phyloP scores from a whole-genome alignment of 2,797 vertebrate species.

The Myripristis murdjan region DNA sequence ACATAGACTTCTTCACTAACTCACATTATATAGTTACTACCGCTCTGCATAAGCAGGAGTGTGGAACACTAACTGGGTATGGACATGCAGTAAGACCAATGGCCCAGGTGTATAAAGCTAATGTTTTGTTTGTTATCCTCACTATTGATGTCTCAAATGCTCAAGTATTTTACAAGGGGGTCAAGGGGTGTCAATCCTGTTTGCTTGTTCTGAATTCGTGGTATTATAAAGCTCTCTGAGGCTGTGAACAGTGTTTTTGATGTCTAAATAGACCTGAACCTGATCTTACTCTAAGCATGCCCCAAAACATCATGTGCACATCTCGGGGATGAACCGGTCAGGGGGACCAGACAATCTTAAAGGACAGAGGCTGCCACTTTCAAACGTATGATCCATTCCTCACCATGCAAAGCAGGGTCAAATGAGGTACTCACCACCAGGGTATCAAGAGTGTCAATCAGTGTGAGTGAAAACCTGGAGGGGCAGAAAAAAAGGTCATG shows the following conservation, averaged over 20 bases:
- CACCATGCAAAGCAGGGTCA: slow-evolving; percentile 1
- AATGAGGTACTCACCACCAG: slow-evolving; percentile 84
- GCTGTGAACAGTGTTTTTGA: too few species aligned
- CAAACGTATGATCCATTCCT: neutral
- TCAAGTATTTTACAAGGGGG: too few species aligned
- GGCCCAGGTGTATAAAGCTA: neutral
- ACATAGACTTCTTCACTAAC: neutral
- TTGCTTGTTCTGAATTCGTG: too few species aligned
- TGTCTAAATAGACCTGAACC: too few species aligned
- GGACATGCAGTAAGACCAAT: neutral
- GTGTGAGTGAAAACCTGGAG: slow-evolving; percentile 88
- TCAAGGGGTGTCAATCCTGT: too few species aligned
- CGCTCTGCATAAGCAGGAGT: neutral
- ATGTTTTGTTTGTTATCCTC: neutral
- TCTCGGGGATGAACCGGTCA: neutral
- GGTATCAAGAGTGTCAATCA: slow-evolving; percentile 89
- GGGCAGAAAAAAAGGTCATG: slow-evolving; percentile 13
- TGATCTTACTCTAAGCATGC: neutral
- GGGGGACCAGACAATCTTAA: neutral
- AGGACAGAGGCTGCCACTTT: neutral
- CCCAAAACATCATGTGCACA: neutral
- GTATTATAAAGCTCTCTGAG: too few species aligned
- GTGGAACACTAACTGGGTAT: neutral
- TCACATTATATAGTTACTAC: neutral
- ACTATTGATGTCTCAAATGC: too few species aligned